These are phyloP conservation scores for Chalcis sispes DNA, from an alignment of 2,888 invertebrate genomes.

Conservation along the genomic window DNA sequence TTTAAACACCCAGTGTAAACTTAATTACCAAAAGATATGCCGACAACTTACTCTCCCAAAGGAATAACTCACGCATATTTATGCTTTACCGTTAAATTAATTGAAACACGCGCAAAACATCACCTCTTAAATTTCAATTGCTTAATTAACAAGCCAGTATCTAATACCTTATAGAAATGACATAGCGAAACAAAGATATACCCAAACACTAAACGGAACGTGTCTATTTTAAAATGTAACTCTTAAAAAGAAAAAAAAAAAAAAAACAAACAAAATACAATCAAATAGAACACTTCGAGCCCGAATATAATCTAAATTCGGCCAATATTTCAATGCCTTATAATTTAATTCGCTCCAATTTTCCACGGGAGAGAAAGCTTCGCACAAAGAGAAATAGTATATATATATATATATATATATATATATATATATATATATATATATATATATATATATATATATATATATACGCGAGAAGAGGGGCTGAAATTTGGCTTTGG, in stretches of 20 bases:
- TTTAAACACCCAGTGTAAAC: slow-evolving; percentile 4
- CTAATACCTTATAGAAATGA: background rate
- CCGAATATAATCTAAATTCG: background rate
- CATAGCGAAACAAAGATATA: too few species aligned
- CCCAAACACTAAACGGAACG: too few species aligned
- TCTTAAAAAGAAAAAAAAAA: background rate
- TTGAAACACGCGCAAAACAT: too few species aligned
- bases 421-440: too few species aligned
- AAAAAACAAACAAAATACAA: background rate
- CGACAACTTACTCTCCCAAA: background rate
- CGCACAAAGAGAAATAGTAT: background rate
- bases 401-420: too few species aligned
- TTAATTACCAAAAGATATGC: background rate
- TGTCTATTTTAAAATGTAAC: too few species aligned
- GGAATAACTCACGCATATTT: slow-evolving; percentile 6
- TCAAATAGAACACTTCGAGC: background rate
- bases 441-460: too few species aligned
- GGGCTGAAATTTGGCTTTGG: background rate
- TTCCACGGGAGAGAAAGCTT: background rate
- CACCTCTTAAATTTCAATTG: too few species aligned
- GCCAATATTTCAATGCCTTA: background rate
- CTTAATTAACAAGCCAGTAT: too few species aligned
- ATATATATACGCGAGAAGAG: too few species aligned
- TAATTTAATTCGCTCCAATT: background rate
- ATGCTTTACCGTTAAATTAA: background rate